A percentile compares a stretch with the other conserved stretches of the same genome.
These are phyloP conservation scores for Hirtodrosophila confusa DNA, from an alignment of 2,888 invertebrate species.

Conservation along the genomic window DNA sequence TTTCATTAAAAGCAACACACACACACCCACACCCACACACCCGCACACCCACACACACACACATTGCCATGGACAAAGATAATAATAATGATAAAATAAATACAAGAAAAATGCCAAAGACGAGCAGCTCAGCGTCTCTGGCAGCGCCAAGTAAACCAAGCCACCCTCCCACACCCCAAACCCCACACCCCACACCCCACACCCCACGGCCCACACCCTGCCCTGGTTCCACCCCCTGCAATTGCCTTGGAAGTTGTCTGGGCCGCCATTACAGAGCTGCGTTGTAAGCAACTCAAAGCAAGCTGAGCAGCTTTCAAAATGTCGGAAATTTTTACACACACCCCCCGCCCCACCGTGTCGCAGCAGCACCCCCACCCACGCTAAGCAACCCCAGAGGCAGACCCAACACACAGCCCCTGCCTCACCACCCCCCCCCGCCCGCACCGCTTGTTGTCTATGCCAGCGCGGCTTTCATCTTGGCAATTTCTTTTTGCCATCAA, in stretches of 20 bases:
- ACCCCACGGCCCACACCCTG: background rate
- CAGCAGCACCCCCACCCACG: slow-evolving; percentile 6
- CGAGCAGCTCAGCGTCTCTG: slow-evolving; percentile 22
- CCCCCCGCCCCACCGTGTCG: background rate
- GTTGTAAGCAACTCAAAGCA: slow-evolving; percentile 71
- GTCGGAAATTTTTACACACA: slow-evolving; percentile 72
- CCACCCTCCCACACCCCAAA: background rate
- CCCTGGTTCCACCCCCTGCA: too few relatives aligned
- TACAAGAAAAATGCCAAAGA: slow-evolving; percentile 73
- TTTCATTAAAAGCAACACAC: slow-evolving; percentile 61
- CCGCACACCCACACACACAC: slow-evolving; percentile 15
- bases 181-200: slow-evolving; percentile 10
- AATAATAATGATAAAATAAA: slow-evolving; percentile 83
- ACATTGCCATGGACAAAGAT: slow-evolving; percentile 81
- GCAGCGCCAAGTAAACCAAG: background rate
- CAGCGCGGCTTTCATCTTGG: slow-evolving; percentile 70
- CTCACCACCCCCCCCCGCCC: background rate
- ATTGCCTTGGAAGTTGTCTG: slow-evolving; percentile 33
- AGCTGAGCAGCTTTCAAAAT: slow-evolving; percentile 75
- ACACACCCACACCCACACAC: slow-evolving; percentile 27
- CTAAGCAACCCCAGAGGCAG: slow-evolving; percentile 8
- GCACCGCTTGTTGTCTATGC: slow-evolving; percentile 53
- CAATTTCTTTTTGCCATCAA: slow-evolving; percentile 71
- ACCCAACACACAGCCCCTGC: too few relatives aligned
- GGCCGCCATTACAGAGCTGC: slow-evolving; percentile 49